Evolutionary conservation across 2,797 vertebrate species (phyloP).

Genomic region (Sus cebifrons): DNA sequence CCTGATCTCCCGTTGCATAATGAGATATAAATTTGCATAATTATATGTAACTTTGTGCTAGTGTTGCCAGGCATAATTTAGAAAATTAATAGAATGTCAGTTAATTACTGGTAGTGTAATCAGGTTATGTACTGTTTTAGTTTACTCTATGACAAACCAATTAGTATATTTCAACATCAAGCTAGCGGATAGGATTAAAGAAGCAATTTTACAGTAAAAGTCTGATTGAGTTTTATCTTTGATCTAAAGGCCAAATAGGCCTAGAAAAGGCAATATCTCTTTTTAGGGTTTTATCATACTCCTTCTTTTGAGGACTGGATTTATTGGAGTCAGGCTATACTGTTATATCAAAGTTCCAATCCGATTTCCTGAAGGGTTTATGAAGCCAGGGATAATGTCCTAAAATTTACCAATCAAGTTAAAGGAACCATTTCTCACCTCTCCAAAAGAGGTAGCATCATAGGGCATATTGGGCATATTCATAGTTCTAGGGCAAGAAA

Average conservation of each 20-base stretch:
- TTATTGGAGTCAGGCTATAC: background rate
- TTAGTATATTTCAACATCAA: conserved; percentile 51
- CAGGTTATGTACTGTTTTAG: background rate
- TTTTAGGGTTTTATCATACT: conserved; percentile 10
- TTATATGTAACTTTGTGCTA: conserved; percentile 53
- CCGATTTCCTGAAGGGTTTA: conserved; percentile 59
- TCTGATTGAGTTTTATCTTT: conserved; percentile 32
- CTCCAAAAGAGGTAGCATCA: conserved; percentile 3
- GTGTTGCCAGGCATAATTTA: conserved; percentile 14
- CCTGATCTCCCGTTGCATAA: conserved; percentile 25
- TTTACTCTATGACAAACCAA: conserved; percentile 48
- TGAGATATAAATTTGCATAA: conserved; percentile 23
- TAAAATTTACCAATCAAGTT: conserved; percentile 53
- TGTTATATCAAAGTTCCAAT: background rate
- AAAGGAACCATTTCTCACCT: conserved; percentile 48
- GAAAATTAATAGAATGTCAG: background rate
- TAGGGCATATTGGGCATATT: conserved; percentile 13
- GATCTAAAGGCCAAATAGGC: conserved; percentile 32
- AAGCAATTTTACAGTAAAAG: background rate
- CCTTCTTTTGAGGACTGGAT: background rate
- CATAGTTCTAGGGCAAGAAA: conserved; percentile 7
- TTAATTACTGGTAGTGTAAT: conserved; percentile 59
- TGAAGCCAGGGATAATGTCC: background rate
- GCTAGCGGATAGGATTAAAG: background rate
- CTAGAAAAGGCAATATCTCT: background rate